phyloP scores from a whole-genome alignment of 2,797 vertebrate genomes.

The Mus caroli region DNA sequence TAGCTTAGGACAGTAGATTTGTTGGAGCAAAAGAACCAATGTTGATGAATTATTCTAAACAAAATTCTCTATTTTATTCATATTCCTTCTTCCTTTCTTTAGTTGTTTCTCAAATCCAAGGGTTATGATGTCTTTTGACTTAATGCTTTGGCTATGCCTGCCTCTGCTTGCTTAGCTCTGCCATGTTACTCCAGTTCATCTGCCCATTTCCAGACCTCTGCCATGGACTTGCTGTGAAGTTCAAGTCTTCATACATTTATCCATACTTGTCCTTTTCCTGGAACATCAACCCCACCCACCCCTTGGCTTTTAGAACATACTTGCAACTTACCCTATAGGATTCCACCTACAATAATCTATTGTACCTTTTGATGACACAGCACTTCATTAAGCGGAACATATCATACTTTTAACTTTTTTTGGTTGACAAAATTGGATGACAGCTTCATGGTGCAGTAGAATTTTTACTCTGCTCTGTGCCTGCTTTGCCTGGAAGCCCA shows the following conservation, averaged over 20 bases:
- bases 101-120: not conserved
- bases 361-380: not conserved
- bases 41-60: not conserved
- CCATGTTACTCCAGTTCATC: accelerated
- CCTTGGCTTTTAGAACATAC: not conserved
- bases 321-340: not conserved
- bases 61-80: not conserved
- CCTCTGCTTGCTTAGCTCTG: not conserved
- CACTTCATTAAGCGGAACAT: slow-evolving; percentile 14
- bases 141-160: accelerated
- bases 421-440: not conserved
- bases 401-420: not conserved
- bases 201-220: not conserved
- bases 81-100: not conserved
- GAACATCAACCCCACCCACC: not conserved
- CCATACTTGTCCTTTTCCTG: not conserved
- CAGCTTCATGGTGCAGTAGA: not conserved
- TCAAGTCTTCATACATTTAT: not conserved
- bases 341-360: not conserved
- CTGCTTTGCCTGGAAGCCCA: not conserved
- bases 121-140: not conserved
- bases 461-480: not conserved
- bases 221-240: accelerated
- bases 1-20: not conserved
- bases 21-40: slow-evolving; percentile 3